A percentile compares a stretch with the other conserved stretches of the same genome.
Evolutionary conservation across 2,888 invertebrate species (phyloP).

Genomic region (Imbricaverruca yamaguchii): DNA sequence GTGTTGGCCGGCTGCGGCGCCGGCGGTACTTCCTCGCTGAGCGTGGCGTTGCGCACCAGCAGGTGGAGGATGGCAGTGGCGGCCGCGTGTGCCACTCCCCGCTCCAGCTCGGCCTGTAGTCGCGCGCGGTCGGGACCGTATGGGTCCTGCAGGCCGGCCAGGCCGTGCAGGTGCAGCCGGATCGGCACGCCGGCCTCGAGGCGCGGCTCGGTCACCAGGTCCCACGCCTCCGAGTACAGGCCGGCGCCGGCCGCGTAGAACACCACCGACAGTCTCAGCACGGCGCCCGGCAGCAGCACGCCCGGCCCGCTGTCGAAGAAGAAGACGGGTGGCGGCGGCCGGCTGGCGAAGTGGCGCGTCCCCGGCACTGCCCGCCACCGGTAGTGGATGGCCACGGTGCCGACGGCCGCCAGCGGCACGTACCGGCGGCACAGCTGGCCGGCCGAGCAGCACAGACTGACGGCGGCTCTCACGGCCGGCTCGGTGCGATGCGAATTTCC

Average conservation of each 20-base stretch:
- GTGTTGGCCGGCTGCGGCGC: constrained; percentile 19
- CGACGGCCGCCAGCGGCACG: constrained; percentile 2
- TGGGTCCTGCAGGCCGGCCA: constrained; percentile 19
- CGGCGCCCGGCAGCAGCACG: constrained; percentile 6
- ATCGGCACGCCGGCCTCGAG: constrained; percentile 15
- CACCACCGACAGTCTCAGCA: neutral
- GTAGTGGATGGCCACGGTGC: neutral
- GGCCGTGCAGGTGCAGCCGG: neutral
- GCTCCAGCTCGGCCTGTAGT: neutral
- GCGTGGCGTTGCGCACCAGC: constrained; percentile 20
- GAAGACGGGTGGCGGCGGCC: neutral
- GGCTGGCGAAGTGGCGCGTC: neutral
- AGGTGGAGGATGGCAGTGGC: neutral
- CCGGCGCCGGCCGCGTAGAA: neutral
- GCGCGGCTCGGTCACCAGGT: constrained; percentile 16
- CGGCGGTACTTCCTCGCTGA: constrained; percentile 11
- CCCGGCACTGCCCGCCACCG: neutral
- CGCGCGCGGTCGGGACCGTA: constrained; percentile 4
- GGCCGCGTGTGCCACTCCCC: neutral
- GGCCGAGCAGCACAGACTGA: constrained; percentile 4
- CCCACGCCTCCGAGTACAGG: constrained; percentile 2
- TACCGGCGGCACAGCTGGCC: neutral
- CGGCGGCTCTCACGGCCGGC: neutral
- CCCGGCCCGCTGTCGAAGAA: constrained; percentile 12
- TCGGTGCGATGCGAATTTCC: neutral